Evolutionary conservation across 2,113 vertebrate species (phyloP).

Genomic region (Jacana jacana): DNA sequence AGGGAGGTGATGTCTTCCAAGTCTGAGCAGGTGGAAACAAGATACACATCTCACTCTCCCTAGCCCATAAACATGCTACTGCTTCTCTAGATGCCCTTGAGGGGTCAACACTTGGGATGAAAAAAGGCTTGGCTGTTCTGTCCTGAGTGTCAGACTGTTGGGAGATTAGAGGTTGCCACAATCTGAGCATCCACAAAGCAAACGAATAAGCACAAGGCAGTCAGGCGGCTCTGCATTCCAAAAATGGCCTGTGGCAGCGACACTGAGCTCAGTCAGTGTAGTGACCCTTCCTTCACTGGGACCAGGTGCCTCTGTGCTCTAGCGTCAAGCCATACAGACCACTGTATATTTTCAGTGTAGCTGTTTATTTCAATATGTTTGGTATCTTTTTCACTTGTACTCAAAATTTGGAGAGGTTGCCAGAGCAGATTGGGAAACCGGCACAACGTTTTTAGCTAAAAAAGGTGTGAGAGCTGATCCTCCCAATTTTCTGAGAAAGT

Average conservation of each 20-base stretch:
- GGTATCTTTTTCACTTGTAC: background rate
- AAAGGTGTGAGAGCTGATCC: background rate
- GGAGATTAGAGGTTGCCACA: conserved; percentile 19
- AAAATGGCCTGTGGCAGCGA: background rate
- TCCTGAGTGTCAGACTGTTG: conserved; percentile 42
- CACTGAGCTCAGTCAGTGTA: background rate
- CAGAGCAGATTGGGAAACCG: background rate
- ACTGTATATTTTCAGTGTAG: background rate
- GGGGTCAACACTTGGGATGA: conserved; percentile 15
- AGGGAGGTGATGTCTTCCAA: conserved; percentile 64
- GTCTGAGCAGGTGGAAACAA: conserved; percentile 65
- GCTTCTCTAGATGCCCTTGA: conserved; percentile 20
- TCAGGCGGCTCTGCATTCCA: background rate
- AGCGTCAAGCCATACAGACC: background rate
- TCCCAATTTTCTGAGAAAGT: background rate
- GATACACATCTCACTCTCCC: conserved; percentile 44
- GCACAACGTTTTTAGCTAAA: background rate
- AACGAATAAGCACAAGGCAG: background rate
- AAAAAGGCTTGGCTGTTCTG: conserved; percentile 44
- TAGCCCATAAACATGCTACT: conserved; percentile 1
- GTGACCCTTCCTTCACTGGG: background rate
- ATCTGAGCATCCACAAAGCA: conserved; percentile 36
- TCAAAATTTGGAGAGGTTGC: background rate
- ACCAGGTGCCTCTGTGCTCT: background rate
- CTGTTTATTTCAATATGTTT: background rate